Conservation (phyloP, 2,888 invertebrate species). For the Leptopilina syphax region DNA sequence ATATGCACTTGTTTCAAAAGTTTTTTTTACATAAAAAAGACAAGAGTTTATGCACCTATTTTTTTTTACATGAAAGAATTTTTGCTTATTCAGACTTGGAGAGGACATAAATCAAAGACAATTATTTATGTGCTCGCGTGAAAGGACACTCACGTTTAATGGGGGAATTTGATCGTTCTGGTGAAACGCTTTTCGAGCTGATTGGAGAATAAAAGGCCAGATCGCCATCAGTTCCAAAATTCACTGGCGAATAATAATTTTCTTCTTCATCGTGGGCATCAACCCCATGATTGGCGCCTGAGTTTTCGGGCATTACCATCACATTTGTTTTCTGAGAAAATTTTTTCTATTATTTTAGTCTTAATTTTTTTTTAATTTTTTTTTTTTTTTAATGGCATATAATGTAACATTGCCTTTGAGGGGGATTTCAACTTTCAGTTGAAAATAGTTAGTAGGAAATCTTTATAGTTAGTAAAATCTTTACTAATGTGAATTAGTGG, state of each 20-base stretch:
- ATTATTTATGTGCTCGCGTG: constrained; percentile 39
- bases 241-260: constrained; percentile 51
- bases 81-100: too few species aligned
- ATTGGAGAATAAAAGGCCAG: constrained; percentile 67
- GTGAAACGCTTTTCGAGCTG: constrained; percentile 68
- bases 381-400: neutral
- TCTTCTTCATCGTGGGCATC: constrained; percentile 46
- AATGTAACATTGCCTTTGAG: too few species aligned
- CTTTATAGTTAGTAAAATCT: too few species aligned
- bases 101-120: too few species aligned
- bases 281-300: constrained; percentile 47
- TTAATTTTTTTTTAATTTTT: neutral
- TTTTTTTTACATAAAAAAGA: too few species aligned
- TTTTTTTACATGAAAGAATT: too few species aligned
- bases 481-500: too few species aligned
- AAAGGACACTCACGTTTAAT: constrained; percentile 62
- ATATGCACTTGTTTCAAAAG: too few species aligned
- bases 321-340: constrained; percentile 51
- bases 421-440: too few species aligned
- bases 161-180: constrained; percentile 59
- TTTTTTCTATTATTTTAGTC: constrained; percentile 20
- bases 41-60: too few species aligned
- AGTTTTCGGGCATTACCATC: constrained; percentile 51
- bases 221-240: constrained; percentile 62
- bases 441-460: too few species aligned